Evolutionary conservation across 2,113 vertebrate species (phyloP), one percentile per base, ranked within the genome.

Genomic region (Ellobius talpinus): DNA sequence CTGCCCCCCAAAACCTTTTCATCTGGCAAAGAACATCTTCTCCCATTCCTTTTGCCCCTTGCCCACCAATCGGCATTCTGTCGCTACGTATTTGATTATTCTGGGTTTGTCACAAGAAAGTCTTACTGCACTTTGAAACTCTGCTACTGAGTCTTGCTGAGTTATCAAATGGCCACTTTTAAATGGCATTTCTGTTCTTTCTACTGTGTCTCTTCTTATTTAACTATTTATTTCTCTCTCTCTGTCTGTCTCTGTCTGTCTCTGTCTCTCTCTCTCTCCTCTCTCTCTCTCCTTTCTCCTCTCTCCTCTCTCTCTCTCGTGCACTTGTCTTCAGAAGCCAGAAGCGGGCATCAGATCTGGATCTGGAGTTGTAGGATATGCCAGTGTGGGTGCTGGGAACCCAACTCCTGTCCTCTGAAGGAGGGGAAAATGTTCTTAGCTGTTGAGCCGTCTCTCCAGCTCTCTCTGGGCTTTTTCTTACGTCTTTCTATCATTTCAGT

Each of bases 1-100:
- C 72, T 39, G 66, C 19, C 19, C 47, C 7, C 58, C 50, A 77
- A 61, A 78, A 85, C 21, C n/a, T 68, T 77, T 24, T 24, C 12
- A 19, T 77, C n/a, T 72, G 74, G 26, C 36, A 77, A n/a, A 58
- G 55, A 72, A 33, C 29, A 31, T 42, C 73, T 50, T 31, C 42
- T 42, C n/a, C 36, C 5, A 0, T 0, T 77, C 39, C n/a, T 11
- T 10, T 52, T 19, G 7, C 8, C 8, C 31, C 31, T 12, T 72
- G 55, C 50, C 81, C 61, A 26, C 42, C 26, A 1, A 7, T 45
- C 61, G 45, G 1, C 65, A 65, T 85, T 61, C n/a, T 66, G 33
- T 85, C 19, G 78, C 33, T 81, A 1, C 8, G 29, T 45, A 31
- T 42, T 68, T 39, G 36, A 36, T 24, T 74, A 4, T 50, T 36